phyloP scores from a whole-genome alignment of 2,888 invertebrate genomes.

The Melikaiella ostensackeni region DNA sequence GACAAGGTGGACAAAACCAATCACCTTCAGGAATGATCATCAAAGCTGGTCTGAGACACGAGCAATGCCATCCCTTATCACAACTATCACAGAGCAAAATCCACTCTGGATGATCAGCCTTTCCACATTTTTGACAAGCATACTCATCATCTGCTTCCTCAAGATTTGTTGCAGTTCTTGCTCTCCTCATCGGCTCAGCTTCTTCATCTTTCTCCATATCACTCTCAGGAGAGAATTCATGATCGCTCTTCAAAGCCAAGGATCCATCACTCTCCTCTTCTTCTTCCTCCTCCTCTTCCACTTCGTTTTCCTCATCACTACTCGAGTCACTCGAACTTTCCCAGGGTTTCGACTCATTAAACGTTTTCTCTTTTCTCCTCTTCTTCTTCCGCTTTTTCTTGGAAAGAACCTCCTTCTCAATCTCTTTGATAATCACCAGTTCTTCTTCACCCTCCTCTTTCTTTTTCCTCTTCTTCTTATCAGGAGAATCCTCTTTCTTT shows the following conservation, averaged over 20 bases:
- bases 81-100: constrained; percentile 97
- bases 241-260: constrained; percentile 86
- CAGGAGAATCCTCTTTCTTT: constrained; percentile 77
- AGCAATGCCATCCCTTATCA: constrained; percentile 98
- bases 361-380: constrained; percentile 73
- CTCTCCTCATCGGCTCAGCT: constrained; percentile 87
- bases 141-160: constrained; percentile 82
- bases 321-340: constrained; percentile 80
- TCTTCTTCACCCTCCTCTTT: constrained; percentile 68
- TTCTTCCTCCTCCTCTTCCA: constrained; percentile 77
- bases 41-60: constrained; percentile 94
- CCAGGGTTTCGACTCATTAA: constrained; percentile 81
- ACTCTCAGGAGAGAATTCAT: constrained; percentile 95
- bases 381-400: constrained; percentile 77
- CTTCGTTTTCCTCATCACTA: constrained; percentile 73
- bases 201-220: constrained; percentile 87
- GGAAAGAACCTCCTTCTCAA: constrained; percentile 70
- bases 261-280: constrained; percentile 76
- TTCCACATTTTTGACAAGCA: constrained; percentile 93
- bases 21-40: constrained; percentile 97
- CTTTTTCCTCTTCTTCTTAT: constrained; percentile 74
- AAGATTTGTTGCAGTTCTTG: constrained; percentile 87
- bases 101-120: constrained; percentile 97
- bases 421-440: constrained; percentile 58
- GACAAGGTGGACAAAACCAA: constrained; percentile 99